phyloP scores from a whole-genome alignment of 2,797 vertebrate genomes.

The Pampus argenteus region DNA sequence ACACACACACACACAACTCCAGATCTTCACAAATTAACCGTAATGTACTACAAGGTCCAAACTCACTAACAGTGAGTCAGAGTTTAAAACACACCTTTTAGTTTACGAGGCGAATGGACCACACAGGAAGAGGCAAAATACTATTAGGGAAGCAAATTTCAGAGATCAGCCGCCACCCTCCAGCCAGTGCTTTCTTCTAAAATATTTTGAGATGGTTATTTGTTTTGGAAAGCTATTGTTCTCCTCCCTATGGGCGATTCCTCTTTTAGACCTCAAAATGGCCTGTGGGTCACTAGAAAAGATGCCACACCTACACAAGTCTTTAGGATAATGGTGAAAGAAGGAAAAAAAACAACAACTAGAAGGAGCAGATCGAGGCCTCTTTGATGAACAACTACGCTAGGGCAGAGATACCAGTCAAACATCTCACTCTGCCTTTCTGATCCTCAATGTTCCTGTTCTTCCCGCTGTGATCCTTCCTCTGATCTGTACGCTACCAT shows the following conservation, averaged over 20 bases:
- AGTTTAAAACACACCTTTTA: constrained; percentile 30
- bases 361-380: constrained; percentile 13
- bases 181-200: constrained; percentile 56
- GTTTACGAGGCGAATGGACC: constrained; percentile 50
- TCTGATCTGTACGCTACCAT: constrained; percentile 40
- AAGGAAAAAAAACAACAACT: constrained; percentile 21
- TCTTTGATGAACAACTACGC: constrained; percentile 44
- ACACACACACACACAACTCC: too few relatives aligned
- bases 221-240: constrained; percentile 78
- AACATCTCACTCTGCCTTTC: constrained; percentile 43
- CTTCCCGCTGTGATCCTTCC: constrained; percentile 31
- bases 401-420: constrained; percentile 29
- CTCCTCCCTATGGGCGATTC: constrained; percentile 70
- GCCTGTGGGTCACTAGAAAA: constrained; percentile 52
- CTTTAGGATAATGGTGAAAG: constrained; percentile 25
- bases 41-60: constrained; percentile 21
- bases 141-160: constrained; percentile 56
- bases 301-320: constrained; percentile 51
- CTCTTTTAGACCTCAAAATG: constrained; percentile 39
- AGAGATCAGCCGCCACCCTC: constrained; percentile 59
- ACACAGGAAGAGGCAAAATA: constrained; percentile 68
- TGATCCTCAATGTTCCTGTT: constrained; percentile 42
- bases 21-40: too few relatives aligned
- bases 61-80: constrained; percentile 39
- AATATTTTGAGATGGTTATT: constrained; percentile 56